Conservation (phyloP, 2,113 vertebrate species). For the Willisornis vidua region DNA sequence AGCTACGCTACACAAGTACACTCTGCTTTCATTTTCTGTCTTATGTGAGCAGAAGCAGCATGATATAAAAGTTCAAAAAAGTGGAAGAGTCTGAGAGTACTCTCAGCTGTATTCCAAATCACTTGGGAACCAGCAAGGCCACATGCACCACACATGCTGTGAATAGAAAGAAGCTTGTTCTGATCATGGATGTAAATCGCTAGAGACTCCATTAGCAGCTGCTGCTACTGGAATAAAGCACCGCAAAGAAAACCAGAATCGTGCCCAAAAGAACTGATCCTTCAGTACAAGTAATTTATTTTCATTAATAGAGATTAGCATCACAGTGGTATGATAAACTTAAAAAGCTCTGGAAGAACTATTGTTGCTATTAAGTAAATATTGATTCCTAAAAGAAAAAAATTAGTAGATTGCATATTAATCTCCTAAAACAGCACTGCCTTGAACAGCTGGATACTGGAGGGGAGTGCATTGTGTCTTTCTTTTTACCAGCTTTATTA, state of each 20-base stretch:
- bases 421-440: background rate
- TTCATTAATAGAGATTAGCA: constrained; percentile 1
- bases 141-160: background rate
- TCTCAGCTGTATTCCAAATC: background rate
- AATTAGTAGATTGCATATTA: background rate
- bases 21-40: constrained; percentile 36
- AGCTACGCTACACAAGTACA: background rate
- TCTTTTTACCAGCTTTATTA: background rate
- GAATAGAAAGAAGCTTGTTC: background rate
- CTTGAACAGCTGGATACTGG: background rate
- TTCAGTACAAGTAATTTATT: constrained; percentile 5
- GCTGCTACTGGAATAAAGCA: background rate
- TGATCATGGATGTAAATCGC: background rate
- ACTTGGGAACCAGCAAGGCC: background rate
- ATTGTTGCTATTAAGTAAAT: constrained; percentile 4
- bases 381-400: background rate
- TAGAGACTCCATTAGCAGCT: background rate
- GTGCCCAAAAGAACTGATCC: background rate
- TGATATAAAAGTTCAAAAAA: background rate
- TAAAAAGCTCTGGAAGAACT: background rate
- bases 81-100: background rate
- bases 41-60: constrained; percentile 13
- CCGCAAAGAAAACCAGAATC: background rate
- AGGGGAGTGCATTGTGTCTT: background rate
- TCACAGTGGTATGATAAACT: background rate